Conservation (phyloP, 2,113 vertebrate genomes). For the Deroptyus accipitrinus region DNA sequence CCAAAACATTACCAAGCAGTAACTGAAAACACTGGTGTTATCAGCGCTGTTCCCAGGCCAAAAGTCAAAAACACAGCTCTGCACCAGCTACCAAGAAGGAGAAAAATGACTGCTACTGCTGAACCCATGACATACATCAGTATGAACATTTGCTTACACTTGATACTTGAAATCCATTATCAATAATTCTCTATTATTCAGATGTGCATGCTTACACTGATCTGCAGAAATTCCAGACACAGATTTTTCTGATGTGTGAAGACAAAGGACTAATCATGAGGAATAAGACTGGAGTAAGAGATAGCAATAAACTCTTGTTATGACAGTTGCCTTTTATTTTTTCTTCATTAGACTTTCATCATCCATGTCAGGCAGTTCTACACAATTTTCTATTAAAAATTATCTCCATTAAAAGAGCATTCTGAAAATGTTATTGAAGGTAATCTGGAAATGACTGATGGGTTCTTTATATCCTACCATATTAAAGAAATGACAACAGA, state of each 20-base stretch:
- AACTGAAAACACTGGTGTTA: too few relatives aligned
- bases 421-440: conserved; percentile 39
- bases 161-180: neutral
- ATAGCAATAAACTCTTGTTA: neutral
- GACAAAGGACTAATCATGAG: neutral
- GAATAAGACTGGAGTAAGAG: neutral
- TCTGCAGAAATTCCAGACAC: neutral
- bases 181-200: neutral
- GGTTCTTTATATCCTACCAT: neutral
- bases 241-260: neutral
- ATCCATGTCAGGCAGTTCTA: neutral
- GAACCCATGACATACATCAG: rapidly evolving
- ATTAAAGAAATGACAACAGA: conserved; percentile 59
- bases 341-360: neutral
- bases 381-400: conserved; percentile 34
- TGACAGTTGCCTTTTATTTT: neutral
- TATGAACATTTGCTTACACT: neutral
- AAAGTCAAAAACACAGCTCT: too few relatives aligned
- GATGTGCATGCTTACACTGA: neutral
- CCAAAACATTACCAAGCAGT: too few relatives aligned
- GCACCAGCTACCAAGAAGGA: too few relatives aligned
- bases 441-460: conserved; percentile 42
- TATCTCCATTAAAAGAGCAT: conserved; percentile 40
- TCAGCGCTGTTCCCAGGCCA: too few relatives aligned
- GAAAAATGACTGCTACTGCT: too few relatives aligned